A percentile compares a stretch with the other conserved stretches of the same genome.
phyloP scores from a whole-genome alignment of 2,113 vertebrate species.

The Jacana jacana region DNA sequence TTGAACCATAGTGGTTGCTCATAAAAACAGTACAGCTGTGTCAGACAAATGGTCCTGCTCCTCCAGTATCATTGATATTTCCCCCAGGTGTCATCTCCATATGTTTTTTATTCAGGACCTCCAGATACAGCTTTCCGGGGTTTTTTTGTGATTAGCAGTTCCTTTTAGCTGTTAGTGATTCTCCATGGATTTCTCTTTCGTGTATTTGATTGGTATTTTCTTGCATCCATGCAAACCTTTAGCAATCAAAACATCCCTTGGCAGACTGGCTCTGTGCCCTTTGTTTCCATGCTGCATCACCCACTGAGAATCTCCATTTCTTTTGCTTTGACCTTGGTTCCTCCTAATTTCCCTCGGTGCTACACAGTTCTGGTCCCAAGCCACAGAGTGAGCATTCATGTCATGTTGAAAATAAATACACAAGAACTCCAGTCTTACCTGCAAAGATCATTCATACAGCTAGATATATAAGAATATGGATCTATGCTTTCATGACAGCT shows the following conservation, averaged over 20 bases:
- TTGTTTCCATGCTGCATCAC: not conserved
- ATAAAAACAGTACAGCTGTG: not conserved
- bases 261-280: not conserved
- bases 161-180: not conserved
- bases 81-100: not conserved
- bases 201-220: not conserved
- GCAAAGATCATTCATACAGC: constrained; percentile 96
- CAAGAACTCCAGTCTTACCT: constrained; percentile 82
- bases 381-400: not conserved
- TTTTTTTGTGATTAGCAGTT: not conserved
- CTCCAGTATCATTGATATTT: not conserved
- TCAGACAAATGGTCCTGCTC: not conserved
- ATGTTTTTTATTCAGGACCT: not conserved
- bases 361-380: not conserved
- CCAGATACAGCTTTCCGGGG: not conserved
- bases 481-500: constrained; percentile 97
- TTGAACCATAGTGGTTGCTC: not conserved
- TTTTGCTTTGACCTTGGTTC: not conserved
- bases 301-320: not conserved
- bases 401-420: not conserved
- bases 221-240: not conserved
- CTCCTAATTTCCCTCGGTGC: not conserved
- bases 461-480: constrained; percentile 94
- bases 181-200: not conserved
- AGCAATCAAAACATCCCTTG: not conserved